Evolutionary conservation across 2,888 invertebrate species (phyloP), one percentile per base, ranked within the genome.

Genomic region (Mythimna loreyi): DNA sequence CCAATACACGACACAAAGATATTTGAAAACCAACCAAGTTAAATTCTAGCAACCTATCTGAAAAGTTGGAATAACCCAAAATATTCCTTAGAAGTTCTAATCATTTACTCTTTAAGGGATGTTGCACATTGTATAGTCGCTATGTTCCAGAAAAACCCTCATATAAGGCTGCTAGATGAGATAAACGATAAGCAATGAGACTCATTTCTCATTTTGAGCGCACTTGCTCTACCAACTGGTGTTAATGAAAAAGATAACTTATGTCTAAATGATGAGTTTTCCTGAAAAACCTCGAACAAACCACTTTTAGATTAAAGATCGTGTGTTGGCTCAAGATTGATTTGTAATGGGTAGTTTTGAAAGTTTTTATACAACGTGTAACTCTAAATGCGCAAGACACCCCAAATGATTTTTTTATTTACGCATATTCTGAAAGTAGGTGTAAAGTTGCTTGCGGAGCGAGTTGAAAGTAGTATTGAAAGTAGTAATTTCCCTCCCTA

Each of bases 151-250:
- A 47, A 72, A 76, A 70, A 55, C 33, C 16, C 33, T 23, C n/a
- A 53, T 1, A 52, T 66, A 45, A 4, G 8, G 21, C 25, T 36
- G 16, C 43, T 59, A 59, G 23, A 69, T 3, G 40, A 40, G 70
- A 21, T 58, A 53, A 77, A 43, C 45, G 25, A 56, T 30, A 73
- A 90, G 87, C 87, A 89, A 90, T 90, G 78, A 81, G 76, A 81
- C 85, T 84, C 85, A 88, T 90, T 88, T 87, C 89, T 89, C 89
- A 88, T 85, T 87, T 86, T 87, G 83, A 75, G 55, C 65, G 60
- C 61, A 66, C 49, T 55, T 60, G 67, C 52, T 30, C 45, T 28
- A 49, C 57, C 64, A 79, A 47, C 13, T 9, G 40, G 13, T 16
- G 11, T 52, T 74, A 59, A 70, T 77, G 67, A 53, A 72, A 70